Evolutionary conservation across 2,888 invertebrate species (phyloP).

Genomic region (Platycnemis pennipes): DNA sequence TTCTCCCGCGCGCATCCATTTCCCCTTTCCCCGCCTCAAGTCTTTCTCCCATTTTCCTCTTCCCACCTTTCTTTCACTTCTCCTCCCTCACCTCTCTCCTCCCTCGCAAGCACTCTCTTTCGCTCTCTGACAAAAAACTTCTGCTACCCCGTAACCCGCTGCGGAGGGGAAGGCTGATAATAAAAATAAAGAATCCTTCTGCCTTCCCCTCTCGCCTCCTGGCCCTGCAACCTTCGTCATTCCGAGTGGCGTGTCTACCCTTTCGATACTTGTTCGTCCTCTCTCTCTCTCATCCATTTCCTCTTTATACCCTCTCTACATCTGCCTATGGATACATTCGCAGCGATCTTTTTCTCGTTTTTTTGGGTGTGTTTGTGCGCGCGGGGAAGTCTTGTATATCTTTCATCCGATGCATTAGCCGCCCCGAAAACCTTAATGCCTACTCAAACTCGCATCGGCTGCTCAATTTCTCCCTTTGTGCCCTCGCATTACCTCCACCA

Average conservation of each 20-base stretch:
- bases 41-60: not conserved
- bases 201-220: not conserved
- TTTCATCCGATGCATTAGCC: not conserved
- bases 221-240: not conserved
- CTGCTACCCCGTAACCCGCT: not conserved
- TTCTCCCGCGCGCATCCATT: not conserved
- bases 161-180: not conserved
- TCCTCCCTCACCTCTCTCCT: not conserved
- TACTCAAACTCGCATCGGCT: not conserved
- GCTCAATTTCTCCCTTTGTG: not conserved
- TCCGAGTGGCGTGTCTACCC: not conserved
- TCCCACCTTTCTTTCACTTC: not conserved
- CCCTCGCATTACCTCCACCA: not conserved
- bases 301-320: not conserved
- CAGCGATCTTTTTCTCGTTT: not conserved
- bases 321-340: not conserved
- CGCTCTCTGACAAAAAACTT: not conserved
- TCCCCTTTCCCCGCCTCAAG: not conserved
- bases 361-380: not conserved
- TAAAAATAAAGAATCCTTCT: not conserved
- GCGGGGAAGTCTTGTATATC: not conserved
- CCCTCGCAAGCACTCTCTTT: not conserved
- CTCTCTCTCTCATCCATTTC: not conserved
- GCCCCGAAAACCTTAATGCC: not conserved
- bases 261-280: not conserved